Evolutionary conservation across 2,888 invertebrate genomes (phyloP), one percentile per base, ranked within the genome.

Genomic region (Hirtodrosophila trivittata): DNA sequence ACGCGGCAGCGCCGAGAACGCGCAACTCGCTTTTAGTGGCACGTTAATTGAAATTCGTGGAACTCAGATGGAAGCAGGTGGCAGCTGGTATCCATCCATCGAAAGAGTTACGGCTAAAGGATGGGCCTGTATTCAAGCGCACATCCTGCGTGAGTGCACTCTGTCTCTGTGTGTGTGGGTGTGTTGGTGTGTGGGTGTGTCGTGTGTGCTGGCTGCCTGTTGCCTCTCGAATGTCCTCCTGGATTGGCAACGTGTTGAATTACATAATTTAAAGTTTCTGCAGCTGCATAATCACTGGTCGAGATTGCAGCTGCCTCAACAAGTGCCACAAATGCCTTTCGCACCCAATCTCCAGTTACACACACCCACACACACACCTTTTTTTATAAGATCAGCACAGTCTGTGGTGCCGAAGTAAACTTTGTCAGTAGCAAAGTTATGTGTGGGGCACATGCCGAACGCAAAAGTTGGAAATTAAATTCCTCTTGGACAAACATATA

Each of bases 1-100:
- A n/a, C n/a, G n/a, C n/a, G n/a, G n/a, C 62, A 59, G 35, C 59
- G 51, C 12, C 30, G 43, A 37, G 55, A 47, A 26, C 56, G 45
- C 46, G 60, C 47, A 65, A 33, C 69, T 65, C 58, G 65, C 49
- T 62, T 66, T 60, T 75, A 78, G 55, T 64, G 80, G 77, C 57
- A 74, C 78, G 66, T 85, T 82, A 82, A 87, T 85, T 87, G 87
- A 83, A 83, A 87, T 87, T 82, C 81, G 86, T 77, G 72, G 66
- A 52, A 59, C 57, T 62, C 84, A 82, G 86, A 69, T 82, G 82
- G 51, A 56, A 39, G 33, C 33, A 30, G 57, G 67, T 55, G 59
- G 56, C 67, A 65, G 32, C 25, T 25, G 4, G 25, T 6, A 25
- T 6, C 25, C 3, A n/a, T n/a, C n/a, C 76, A 71, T 71, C 57